Evolutionary conservation across 2,797 vertebrate species (phyloP).

Genomic region (Phoxinus dragarum): DNA sequence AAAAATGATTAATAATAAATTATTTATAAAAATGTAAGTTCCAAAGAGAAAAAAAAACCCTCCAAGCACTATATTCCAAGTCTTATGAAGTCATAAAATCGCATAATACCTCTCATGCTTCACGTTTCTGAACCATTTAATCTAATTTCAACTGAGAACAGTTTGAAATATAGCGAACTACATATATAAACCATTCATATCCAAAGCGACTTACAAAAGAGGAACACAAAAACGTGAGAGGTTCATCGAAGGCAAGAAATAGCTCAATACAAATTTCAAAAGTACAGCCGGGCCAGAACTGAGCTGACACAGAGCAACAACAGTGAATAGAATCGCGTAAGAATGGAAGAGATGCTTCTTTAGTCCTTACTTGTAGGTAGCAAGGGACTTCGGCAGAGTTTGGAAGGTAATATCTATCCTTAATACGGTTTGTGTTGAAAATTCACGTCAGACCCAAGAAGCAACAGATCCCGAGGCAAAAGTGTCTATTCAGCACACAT

Average conservation of each 20-base stretch:
- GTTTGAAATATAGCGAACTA: neutral
- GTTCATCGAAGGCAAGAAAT: neutral
- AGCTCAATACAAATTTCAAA: neutral
- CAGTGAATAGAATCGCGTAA: neutral
- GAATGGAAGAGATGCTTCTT: neutral
- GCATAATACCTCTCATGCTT: neutral
- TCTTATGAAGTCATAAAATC: neutral
- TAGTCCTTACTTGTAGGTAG: neutral
- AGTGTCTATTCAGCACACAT: constrained; percentile 21
- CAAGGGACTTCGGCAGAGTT: neutral
- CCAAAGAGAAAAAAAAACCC: neutral
- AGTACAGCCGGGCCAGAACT: neutral
- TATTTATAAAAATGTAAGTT: neutral
- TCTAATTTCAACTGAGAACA: neutral
- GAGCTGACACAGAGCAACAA: neutral
- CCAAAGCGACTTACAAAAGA: neutral
- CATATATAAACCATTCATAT: neutral
- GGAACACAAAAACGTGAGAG: neutral
- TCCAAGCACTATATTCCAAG: neutral
- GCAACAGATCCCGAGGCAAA: constrained; percentile 24
- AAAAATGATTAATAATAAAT: neutral
- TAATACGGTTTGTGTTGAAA: constrained; percentile 1
- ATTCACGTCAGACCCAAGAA: constrained; percentile 3
- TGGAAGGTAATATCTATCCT: neutral
- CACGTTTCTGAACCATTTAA: neutral